Percentiles rank a stretch among this genome's conserved stretches.
These are phyloP conservation scores for Chloromyia formosa DNA, from an alignment of 2,888 invertebrate genomes.

Conservation along the genomic window DNA sequence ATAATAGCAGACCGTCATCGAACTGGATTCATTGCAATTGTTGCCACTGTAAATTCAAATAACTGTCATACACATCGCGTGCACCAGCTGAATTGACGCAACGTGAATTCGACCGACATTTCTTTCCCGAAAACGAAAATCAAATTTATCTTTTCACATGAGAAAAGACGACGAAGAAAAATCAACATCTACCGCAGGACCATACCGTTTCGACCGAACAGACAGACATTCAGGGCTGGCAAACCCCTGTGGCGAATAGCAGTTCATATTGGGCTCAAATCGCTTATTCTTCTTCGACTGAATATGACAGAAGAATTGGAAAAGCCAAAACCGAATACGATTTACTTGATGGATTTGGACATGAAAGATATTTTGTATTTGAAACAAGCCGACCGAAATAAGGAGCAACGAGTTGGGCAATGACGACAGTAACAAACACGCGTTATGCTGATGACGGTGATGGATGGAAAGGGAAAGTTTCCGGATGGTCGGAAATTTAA, in stretches of 20 bases:
- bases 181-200: constrained; percentile 22
- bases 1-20: not conserved
- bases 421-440: not conserved
- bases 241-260: not conserved
- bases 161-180: constrained; percentile 27
- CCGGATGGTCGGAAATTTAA: constrained; percentile 19
- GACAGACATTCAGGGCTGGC: constrained; percentile 9
- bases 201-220: not conserved
- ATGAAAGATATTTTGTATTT: constrained; percentile 21
- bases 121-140: constrained; percentile 15
- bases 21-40: not conserved
- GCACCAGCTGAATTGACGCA: not conserved
- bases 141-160: constrained; percentile 38
- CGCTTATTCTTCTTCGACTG: not conserved
- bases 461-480: constrained; percentile 20
- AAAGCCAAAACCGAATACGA: constrained; percentile 22
- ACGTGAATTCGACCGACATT: not conserved
- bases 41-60: constrained; percentile 4
- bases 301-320: constrained; percentile 22
- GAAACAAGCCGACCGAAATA: not conserved
- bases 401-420: constrained; percentile 4
- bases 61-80: not conserved
- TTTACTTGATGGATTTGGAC: constrained; percentile 40
- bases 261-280: constrained; percentile 1
- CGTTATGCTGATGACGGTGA: not conserved